Evolutionary conservation across 2,797 vertebrate genomes (phyloP), one percentile per base, ranked within the genome.

Genomic region (Lutjanus campechanus): DNA sequence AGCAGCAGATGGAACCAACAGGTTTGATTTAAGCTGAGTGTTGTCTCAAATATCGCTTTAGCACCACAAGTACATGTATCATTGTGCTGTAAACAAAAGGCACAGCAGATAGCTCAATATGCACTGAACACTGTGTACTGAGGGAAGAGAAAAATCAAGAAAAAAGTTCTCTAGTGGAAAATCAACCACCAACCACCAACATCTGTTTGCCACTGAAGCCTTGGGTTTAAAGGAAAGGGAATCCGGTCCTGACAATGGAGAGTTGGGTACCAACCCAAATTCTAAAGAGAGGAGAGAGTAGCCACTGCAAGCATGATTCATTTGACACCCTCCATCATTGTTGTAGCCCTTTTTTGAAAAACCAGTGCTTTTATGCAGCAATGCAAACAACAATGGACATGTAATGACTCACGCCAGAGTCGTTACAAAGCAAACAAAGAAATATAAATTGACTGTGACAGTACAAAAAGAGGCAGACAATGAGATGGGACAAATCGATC

Each of bases 351-450:
- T 84, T 74, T 74, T 77, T 44, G 65, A 41, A 86, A 90, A 82
- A 86, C 50, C 59, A 80, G 62, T 16, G 60, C 73, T 88, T 92
- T 92, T 91, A 85, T 91, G 72, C 73, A 41, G 74, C 49, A 2
- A 85, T 44, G 11, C 76, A 81, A 77, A 88, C 87, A 91, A 93
- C 91, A 93, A 91, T 90, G 82, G 78, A 82, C 72, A 69, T 69
- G 67, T 62, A 89, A 85, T 94, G 92, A 94, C 85, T 93, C 93
- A 93, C 61, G 40, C 53, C 71, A 69, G 61, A 78, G 83, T 89
- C 53, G 70, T 83, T 92, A 68, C 71, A 62, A 70, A 59, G 71
- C 20, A 71, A 90, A 93, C 92, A 94, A 93, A 93, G 85, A 68
- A 58, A 82, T 66, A 79, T 66, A 86, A 88, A 90, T 85, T 87